These are phyloP conservation scores for rabbit (Oryctolagus cuniculus) DNA, from an alignment of 2,113 vertebrate species.

Conservation along the genomic window DNA sequence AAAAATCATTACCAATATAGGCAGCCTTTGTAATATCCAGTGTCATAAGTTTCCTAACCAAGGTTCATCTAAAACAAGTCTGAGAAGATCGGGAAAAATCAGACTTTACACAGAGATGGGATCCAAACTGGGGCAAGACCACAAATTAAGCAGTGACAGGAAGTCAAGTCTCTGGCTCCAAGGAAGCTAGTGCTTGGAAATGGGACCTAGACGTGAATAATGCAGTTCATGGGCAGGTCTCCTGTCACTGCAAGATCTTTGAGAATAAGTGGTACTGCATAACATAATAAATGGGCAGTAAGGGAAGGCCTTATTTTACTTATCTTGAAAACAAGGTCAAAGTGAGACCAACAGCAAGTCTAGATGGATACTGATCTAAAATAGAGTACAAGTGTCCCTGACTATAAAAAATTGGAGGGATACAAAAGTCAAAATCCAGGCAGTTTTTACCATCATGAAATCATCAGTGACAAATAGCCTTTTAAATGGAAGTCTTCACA, in stretches of 20 bases:
- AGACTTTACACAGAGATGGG: background rate
- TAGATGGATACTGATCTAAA: background rate
- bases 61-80: background rate
- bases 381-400: background rate
- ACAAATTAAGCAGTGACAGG: background rate
- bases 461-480: background rate
- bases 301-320: background rate
- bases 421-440: background rate
- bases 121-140: background rate
- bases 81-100: background rate
- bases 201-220: background rate
- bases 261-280: background rate
- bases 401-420: background rate
- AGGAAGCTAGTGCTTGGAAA: background rate
- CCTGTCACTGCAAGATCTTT: background rate
- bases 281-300: background rate
- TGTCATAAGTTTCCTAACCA: background rate
- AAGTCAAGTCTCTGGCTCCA: background rate
- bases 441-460: background rate
- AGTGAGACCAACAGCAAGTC: background rate
- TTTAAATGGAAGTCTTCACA: constrained; percentile 14
- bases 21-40: background rate
- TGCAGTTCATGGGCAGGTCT: background rate
- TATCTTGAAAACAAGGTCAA: background rate
- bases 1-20: background rate